Evolutionary conservation across 2,113 vertebrate species (phyloP).

Genomic region (Eretmochelys imbricata): DNA sequence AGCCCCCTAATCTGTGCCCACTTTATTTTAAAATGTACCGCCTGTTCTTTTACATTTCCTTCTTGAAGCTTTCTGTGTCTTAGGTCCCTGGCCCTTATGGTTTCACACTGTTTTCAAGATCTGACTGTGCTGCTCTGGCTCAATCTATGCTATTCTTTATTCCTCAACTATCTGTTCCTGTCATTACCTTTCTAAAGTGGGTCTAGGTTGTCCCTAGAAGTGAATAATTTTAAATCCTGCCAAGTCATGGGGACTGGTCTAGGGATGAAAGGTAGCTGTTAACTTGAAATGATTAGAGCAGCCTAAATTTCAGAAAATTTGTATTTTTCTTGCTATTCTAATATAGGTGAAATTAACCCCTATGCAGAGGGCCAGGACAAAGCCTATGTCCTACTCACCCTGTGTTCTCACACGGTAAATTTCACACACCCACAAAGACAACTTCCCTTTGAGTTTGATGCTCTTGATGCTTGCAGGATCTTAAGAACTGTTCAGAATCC

Average conservation of each 20-base stretch:
- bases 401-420: neutral
- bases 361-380: neutral
- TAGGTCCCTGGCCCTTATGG: neutral
- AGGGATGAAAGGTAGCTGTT: neutral
- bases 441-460: neutral
- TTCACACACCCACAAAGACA: neutral
- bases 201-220: neutral
- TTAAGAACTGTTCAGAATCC: neutral
- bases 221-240: neutral
- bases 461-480: neutral
- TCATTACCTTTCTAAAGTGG: fast-evolving
- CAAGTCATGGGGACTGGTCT: neutral
- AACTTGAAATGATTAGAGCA: neutral
- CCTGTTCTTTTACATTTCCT: neutral
- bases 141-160: neutral
- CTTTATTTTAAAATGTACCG: neutral
- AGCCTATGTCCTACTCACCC: neutral
- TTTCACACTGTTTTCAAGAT: neutral
- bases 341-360: neutral
- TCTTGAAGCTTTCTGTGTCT: neutral
- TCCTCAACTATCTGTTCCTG: neutral
- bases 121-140: neutral
- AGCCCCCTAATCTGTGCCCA: neutral
- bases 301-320: neutral
- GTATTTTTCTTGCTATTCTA: neutral